These are phyloP conservation scores for Typhlichthys eigenmanni DNA, from an alignment of 2,797 vertebrate genomes.

Conservation along the genomic window DNA sequence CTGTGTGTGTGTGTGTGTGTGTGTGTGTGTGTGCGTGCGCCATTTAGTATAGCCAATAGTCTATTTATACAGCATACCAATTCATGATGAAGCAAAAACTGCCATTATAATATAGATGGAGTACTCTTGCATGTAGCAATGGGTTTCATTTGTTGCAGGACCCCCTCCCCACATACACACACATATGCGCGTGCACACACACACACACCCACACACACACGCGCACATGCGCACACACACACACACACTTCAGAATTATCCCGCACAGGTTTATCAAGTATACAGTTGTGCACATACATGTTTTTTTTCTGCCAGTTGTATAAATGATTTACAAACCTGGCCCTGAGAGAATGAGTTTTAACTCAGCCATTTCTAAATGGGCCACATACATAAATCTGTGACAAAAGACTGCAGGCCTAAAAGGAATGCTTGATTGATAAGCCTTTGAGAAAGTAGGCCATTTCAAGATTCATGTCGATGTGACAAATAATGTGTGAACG, in stretches of 20 bases:
- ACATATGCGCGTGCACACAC: too few relatives aligned
- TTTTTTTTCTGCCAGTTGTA: too few relatives aligned
- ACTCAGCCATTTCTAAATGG: too few relatives aligned
- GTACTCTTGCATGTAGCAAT: conserved; percentile 24
- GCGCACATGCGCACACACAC: too few relatives aligned
- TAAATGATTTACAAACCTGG: too few relatives aligned
- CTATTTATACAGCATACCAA: conserved; percentile 43
- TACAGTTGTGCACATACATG: too few relatives aligned
- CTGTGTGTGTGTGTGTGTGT: conserved; percentile 18
- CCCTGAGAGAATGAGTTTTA: too few relatives aligned
- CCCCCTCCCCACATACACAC: conserved; percentile 21
- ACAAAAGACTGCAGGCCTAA: too few relatives aligned
- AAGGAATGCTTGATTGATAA: background rate
- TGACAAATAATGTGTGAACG: conserved; percentile 14
- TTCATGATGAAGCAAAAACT: conserved; percentile 24
- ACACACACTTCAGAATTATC: too few relatives aligned
- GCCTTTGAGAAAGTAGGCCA: background rate
- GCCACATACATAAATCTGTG: too few relatives aligned
- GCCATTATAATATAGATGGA: conserved; percentile 29
- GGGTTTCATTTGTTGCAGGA: conserved; percentile 49
- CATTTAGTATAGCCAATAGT: conserved; percentile 36
- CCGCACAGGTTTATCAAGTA: too few relatives aligned
- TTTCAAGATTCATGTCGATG: background rate
- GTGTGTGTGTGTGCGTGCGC: conserved; percentile 51
- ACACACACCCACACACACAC: too few relatives aligned